These are phyloP conservation scores for Corythoichthys intestinalis DNA, from an alignment of 2,113 vertebrate genomes.

Conservation along the genomic window DNA sequence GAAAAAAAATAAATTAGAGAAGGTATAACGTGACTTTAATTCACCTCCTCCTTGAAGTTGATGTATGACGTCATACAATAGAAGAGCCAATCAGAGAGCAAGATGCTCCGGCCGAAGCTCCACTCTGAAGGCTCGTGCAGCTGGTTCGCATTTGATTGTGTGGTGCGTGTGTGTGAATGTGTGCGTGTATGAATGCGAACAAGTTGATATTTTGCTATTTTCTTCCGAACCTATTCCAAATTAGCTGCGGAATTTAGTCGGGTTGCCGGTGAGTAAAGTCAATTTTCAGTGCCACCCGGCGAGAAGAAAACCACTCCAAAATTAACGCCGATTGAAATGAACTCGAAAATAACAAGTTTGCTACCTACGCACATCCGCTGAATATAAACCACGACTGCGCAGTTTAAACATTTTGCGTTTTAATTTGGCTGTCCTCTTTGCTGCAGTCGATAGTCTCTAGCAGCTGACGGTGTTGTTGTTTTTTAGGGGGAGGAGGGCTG, in stretches of 20 bases:
- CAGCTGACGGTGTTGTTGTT: not conserved
- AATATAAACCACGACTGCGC: constrained; percentile 49
- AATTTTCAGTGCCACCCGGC: constrained; percentile 1
- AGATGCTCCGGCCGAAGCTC: constrained; percentile 39
- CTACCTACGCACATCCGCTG: constrained; percentile 22
- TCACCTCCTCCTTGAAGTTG: constrained; percentile 34
- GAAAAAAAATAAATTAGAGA: constrained; percentile 33
- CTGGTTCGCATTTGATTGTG: constrained; percentile 40
- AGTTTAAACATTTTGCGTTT: constrained; percentile 28
- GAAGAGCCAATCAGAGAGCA: constrained; percentile 57
- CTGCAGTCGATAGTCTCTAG: constrained; percentile 4
- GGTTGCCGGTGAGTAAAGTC: constrained; percentile 11
- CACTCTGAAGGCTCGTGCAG: constrained; percentile 37
- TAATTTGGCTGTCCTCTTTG: constrained; percentile 19
- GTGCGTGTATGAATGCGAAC: constrained; percentile 47
- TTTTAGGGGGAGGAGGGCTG: not conserved
- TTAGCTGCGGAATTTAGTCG: not conserved
- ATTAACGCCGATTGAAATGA: constrained; percentile 36
- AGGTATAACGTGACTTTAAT: constrained; percentile 62
- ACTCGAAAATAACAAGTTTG: constrained; percentile 49
- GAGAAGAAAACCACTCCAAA: constrained; percentile 21
- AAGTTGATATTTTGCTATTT: constrained; percentile 36
- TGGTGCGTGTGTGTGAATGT: constrained; percentile 48
- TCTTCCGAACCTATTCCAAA: constrained; percentile 16
- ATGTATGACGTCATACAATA: constrained; percentile 46